These are phyloP conservation scores for Tauraco hartlaubi DNA, from an alignment of 2,797 vertebrate genomes.

Conservation along the genomic window DNA sequence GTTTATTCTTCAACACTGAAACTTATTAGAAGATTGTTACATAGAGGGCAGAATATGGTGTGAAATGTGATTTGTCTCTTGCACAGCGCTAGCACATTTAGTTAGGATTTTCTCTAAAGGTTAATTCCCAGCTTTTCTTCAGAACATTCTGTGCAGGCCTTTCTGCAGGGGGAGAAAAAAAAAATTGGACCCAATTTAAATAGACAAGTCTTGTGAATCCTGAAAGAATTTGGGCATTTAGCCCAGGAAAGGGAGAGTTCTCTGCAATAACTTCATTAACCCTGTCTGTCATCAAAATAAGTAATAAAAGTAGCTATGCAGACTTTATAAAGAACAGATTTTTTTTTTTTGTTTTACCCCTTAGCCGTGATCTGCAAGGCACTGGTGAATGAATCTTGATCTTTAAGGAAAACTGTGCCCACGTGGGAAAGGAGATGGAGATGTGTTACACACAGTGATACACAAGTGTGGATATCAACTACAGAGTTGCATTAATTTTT, in stretches of 20 bases:
- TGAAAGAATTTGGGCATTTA: slow-evolving; percentile 83
- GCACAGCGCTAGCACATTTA: background rate
- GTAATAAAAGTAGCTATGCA: slow-evolving; percentile 30
- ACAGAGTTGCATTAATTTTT: fast-evolving
- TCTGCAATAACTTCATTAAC: slow-evolving; percentile 77
- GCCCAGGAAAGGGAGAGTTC: slow-evolving; percentile 82
- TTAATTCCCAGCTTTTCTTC: slow-evolving; percentile 50
- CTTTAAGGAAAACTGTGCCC: background rate
- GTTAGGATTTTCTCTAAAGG: slow-evolving; percentile 40
- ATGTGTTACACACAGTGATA: fast-evolving
- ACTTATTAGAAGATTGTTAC: background rate
- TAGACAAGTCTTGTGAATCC: slow-evolving; percentile 81
- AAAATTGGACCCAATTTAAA: slow-evolving; percentile 74
- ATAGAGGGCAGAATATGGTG: background rate
- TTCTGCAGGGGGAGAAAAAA: background rate
- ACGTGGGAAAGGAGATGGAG: background rate
- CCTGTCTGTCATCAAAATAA: slow-evolving; percentile 59
- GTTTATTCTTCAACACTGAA: background rate
- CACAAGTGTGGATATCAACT: background rate
- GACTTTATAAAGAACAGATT: background rate
- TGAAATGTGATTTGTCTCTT: slow-evolving; percentile 4
- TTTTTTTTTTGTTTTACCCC: background rate
- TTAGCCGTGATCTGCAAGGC: background rate
- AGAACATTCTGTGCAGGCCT: slow-evolving; percentile 70
- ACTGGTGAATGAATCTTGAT: background rate